These are phyloP conservation scores for Otus sunia DNA, from an alignment of 2,113 vertebrate species.

Conservation along the genomic window DNA sequence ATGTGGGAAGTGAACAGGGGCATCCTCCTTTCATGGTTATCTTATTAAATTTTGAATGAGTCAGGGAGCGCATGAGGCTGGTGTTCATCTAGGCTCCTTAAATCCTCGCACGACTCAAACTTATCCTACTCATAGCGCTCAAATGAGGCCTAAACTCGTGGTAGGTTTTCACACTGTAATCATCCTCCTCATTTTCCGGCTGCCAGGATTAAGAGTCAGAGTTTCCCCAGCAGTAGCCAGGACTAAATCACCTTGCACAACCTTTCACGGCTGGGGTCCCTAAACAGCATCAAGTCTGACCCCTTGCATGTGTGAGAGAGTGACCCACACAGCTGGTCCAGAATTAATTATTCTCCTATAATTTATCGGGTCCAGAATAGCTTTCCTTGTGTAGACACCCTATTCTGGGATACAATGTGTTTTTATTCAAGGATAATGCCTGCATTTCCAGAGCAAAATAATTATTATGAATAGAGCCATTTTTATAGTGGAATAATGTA, in stretches of 20 bases:
- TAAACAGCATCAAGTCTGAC: background rate
- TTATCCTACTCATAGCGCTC: background rate
- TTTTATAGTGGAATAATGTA: conserved; percentile 43
- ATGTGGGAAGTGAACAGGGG: conserved; percentile 22
- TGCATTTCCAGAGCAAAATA: conserved; percentile 28
- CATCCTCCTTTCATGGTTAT: background rate
- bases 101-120: background rate
- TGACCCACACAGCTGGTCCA: background rate
- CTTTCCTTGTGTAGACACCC: background rate
- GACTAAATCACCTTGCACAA: background rate
- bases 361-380: background rate
- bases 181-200: background rate
- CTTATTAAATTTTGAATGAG: background rate
- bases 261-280: background rate
- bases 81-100: background rate
- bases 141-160: background rate
- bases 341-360: background rate
- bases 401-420: background rate
- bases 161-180: background rate
- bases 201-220: background rate
- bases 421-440: conserved; percentile 22
- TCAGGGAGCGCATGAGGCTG: background rate
- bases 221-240: background rate
- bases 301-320: background rate
- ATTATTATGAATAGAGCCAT: conserved; percentile 51